phyloP scores from a whole-genome alignment of 2,113 vertebrate genomes.

The Rhinopomastus cyanomelas region DNA sequence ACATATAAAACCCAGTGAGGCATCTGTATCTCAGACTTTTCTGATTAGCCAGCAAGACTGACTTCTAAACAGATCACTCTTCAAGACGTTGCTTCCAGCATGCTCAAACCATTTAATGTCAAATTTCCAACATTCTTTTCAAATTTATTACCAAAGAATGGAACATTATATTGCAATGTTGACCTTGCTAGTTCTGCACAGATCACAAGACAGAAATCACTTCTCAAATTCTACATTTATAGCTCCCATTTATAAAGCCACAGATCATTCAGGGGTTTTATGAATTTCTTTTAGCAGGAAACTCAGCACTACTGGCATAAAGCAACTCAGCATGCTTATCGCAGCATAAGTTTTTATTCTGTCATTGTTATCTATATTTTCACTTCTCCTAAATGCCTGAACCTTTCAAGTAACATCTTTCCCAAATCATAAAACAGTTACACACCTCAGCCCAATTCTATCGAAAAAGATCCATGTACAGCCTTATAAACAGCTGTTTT shows the following conservation, averaged over 20 bases:
- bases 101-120: neutral
- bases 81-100: neutral
- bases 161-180: neutral
- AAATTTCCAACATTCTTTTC: neutral
- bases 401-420: neutral
- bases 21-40: neutral
- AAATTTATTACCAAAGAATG: neutral
- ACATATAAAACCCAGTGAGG: neutral
- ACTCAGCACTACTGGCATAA: neutral
- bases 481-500: neutral
- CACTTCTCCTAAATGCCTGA: neutral
- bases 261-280: neutral
- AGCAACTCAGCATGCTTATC: neutral
- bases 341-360: neutral
- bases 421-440: neutral
- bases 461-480: neutral
- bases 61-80: neutral
- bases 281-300: neutral
- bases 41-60: neutral
- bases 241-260: neutral
- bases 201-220: slow-evolving; percentile 31
- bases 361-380: neutral
- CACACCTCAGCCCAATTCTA: neutral
- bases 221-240: neutral
- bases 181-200: neutral